Evolutionary conservation across 2,113 vertebrate species (phyloP), one percentile per base, ranked within the genome.

Genomic region (Tachysurus fulvidraco): DNA sequence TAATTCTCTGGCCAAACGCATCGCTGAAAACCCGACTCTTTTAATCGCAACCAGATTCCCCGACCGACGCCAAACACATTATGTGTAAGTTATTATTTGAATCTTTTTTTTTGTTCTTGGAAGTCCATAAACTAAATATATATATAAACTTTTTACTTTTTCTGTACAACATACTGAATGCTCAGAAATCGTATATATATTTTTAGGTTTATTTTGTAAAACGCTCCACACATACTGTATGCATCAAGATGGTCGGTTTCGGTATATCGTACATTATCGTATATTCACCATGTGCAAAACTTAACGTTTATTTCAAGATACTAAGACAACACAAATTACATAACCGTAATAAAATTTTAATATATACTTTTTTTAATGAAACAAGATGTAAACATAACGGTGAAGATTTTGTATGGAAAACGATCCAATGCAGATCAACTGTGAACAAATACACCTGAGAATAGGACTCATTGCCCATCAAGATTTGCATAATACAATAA

Each of bases 341-440:
- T 92, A 91, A 88, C 84, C 92, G 86, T 94, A 91, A 91, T 90
- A 90, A 88, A 92, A 92, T 93, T 95, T 95, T 95, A 95, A 95
- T 73, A 19, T 41, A 9, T 69, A 3, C 17, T 5, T 95, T 87
- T 89, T 91, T 86, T 93, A 92, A 87, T 89, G 90, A 84, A 77
- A 90, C 90, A 91, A 88, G 90, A 88, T 94, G 44, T 76, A 86
- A 92, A 94, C 94, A 94, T 89, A 85, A 86, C 87, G 91, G 88
- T 86, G 89, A 89, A 84, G 88, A 88, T 91, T 90, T 74, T 91
- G 89, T 86, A 89, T 93, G 71, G 16, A 50, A 93, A 94, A 94
- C 93, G 92, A 93, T 64, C 73, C 94, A 94, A 93, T 77, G 90
- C 91, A 93, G 85, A 92, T 60, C 77, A 80, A 46, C 23, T 59